A percentile compares a stretch with the other conserved stretches of the same genome.
Conservation (phyloP, 1,140 invertebrate species). For the Trypoxylus dichotomus region DNA sequence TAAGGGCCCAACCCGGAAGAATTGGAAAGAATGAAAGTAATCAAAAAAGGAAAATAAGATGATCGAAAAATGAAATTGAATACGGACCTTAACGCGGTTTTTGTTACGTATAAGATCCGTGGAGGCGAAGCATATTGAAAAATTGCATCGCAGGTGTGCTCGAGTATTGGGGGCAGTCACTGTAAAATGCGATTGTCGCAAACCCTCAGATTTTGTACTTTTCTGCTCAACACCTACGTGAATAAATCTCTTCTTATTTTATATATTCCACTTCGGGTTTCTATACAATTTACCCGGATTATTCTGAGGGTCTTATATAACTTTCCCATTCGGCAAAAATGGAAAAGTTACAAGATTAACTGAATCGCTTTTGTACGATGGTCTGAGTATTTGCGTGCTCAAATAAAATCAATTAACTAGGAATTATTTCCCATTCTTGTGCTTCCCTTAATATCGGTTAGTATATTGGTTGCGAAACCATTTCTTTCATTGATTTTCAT, state of each 20-base stretch:
- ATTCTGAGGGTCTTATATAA: conserved; percentile 9
- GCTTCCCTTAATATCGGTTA: not conserved
- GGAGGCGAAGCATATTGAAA: conserved; percentile 26
- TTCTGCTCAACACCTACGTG: conserved; percentile 39
- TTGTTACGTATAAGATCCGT: conserved; percentile 12
- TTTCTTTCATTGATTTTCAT: no score
- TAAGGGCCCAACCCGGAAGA: not conserved
- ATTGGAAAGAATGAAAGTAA: not conserved
- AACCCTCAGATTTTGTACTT: conserved; percentile 44
- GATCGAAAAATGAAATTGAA: not conserved
- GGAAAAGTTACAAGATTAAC: conserved; percentile 16
- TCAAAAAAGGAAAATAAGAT: not conserved
- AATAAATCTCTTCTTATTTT: conserved; percentile 36
- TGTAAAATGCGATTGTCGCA: conserved; percentile 43
- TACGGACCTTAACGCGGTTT: conserved; percentile 8
- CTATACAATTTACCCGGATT: conserved; percentile 32
- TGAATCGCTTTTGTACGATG: not conserved
- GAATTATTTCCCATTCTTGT: not conserved
- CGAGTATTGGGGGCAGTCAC: conserved; percentile 41
- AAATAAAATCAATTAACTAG: conserved; percentile 7
- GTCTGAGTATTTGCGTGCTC: not conserved
- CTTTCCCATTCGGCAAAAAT: conserved; percentile 2
- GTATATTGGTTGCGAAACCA: not conserved
- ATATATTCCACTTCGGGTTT: conserved; percentile 34
- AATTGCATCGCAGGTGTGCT: conserved; percentile 35